Base-by-base conservation (phyloP, 2,113 vertebrate species). In the Chelonoidis abingdonii region DNA sequence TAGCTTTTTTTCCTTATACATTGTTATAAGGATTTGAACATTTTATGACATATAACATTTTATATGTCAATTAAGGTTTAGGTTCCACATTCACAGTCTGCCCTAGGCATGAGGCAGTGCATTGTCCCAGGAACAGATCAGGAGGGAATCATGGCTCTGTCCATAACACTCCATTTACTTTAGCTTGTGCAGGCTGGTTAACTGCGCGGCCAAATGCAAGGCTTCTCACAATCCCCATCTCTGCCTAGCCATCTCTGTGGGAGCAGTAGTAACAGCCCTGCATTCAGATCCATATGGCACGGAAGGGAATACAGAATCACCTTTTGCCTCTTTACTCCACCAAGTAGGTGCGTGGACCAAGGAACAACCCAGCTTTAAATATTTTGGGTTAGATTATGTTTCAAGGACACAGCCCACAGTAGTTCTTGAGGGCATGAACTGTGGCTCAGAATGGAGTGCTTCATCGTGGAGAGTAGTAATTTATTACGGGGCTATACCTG, bases 1-100 rank as follows among this genome's bases (percentile, higher is more conserved):
- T 88, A 95, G 38, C 56, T 78, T 38, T 62, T 96, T 89, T 89
- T 96, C 89, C 47, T 89, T 91, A 88, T 90, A n/a, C n/a, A n/a
- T n/a, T n/a, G n/a, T n/a, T n/a, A n/a, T n/a, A n/a, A n/a, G n/a
- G n/a, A n/a, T n/a, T n/a, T n/a, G n/a, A n/a, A n/a, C n/a, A n/a
- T n/a, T n/a, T n/a, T n/a, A n/a, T n/a, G n/a, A n/a, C 49, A 83
- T 69, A 96, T 88, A 95, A 59, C 35, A 93, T 80, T 88, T 50
- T 54, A 44, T 81, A 59, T 80, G 29, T 85, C n/a, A 82, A 49
- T 83, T 90, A 96, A 94, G 52, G 78, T 69, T 72, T 82, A 50
- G 81, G 92, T 85, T 90, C 76, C 82, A 52, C 22, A 75, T 83
- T 96, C 89, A 89, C 44, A 79, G 93, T 87, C 17, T 72, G 35